Percentiles rank a stretch among this genome's conserved stretches.
Conservation (phyloP, 2,888 invertebrate species). For the Andrena minutula region DNA sequence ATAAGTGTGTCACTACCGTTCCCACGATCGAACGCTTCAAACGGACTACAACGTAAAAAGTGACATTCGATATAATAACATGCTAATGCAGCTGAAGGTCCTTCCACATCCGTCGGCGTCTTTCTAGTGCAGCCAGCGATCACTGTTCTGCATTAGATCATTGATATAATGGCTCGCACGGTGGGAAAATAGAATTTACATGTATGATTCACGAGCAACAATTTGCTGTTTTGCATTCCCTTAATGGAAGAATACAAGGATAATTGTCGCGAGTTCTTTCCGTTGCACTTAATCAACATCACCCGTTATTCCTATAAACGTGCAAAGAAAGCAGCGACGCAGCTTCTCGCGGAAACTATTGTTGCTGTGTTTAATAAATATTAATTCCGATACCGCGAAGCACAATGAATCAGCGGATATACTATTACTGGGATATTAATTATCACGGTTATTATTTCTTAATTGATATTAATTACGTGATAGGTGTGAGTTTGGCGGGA, state of each 20-base stretch:
- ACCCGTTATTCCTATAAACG: background rate
- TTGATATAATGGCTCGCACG: constrained; percentile 26
- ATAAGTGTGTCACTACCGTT: constrained; percentile 74
- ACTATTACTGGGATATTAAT: no score
- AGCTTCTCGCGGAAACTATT: background rate
- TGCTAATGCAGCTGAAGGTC: constrained; percentile 68
- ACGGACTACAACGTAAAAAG: constrained; percentile 52
- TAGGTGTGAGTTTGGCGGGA: no score
- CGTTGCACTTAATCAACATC: no score
- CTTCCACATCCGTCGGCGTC: constrained; percentile 41
- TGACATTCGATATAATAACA: constrained; percentile 67
- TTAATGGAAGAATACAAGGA: background rate
- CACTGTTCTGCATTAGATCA: constrained; percentile 49
- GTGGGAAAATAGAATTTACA: constrained; percentile 40
- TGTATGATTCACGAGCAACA: constrained; percentile 22
- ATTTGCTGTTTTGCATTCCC: background rate
- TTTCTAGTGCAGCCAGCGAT: constrained; percentile 25
- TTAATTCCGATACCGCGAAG: no score
- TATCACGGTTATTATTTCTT: no score
- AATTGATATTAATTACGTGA: no score
- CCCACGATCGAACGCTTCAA: constrained; percentile 70
- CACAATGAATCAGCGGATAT: no score
- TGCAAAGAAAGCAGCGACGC: background rate
- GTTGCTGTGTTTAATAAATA: background rate
- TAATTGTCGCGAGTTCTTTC: background rate